These are phyloP conservation scores for Microplitis demolitor DNA, from an alignment of 1,140 invertebrate species.

Conservation along the genomic window DNA sequence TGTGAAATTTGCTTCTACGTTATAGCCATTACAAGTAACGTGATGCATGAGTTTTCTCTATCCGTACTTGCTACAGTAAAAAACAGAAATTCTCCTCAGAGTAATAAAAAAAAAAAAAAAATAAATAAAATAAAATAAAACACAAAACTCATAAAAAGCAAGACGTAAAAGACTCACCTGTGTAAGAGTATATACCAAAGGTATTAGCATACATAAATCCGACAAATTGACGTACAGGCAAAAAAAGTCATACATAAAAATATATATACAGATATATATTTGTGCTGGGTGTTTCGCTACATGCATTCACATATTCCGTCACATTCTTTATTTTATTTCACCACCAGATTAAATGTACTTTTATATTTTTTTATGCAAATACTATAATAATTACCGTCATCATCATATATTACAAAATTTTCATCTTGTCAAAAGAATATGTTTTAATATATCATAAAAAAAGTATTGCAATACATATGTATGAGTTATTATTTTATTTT, in stretches of 20 bases:
- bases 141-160: neutral
- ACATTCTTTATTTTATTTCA: no score
- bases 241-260: neutral
- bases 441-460: no score
- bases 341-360: no score
- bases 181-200: neutral
- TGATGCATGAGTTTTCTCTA: neutral
- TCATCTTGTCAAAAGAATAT: no score
- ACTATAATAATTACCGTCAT: no score
- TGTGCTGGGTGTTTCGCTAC: no score
- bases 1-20: neutral
- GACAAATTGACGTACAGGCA: neutral
- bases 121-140: neutral
- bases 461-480: no score
- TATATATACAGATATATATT: neutral
- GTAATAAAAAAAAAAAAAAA: neutral
- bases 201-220: slow-evolving; percentile 4
- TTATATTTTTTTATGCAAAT: no score
- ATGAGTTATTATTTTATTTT: no score
- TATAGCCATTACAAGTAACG: neutral
- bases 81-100: neutral
- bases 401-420: no score
- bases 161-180: neutral
- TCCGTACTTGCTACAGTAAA: neutral
- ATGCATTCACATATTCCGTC: neutral